Conservation (phyloP, 1,140 invertebrate genomes). For the Brachionus angularis region DNA sequence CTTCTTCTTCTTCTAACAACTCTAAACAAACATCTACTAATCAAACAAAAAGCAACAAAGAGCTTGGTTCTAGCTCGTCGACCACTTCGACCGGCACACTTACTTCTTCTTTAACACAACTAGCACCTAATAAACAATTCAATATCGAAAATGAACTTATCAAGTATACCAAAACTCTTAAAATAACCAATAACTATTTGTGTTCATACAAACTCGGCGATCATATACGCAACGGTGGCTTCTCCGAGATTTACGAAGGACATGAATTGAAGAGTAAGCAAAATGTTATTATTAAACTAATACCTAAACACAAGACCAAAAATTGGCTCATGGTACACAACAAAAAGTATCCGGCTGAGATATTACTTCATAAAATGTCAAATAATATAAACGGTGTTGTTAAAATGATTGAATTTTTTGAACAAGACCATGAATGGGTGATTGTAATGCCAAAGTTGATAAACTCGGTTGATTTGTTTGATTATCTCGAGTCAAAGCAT, state of each 20-base stretch:
- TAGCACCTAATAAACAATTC: neutral
- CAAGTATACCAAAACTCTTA: constrained; percentile 28
- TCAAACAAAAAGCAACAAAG: neutral
- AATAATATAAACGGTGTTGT: constrained; percentile 24
- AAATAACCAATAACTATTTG: constrained; percentile 2
- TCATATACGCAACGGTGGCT: constrained; percentile 35
- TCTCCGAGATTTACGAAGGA: constrained; percentile 43
- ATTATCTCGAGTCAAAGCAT: constrained; percentile 30
- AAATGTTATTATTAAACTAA: constrained; percentile 27
- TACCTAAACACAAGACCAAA: constrained; percentile 43
- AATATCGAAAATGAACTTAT: constrained; percentile 41
- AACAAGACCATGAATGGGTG: constrained; percentile 25
- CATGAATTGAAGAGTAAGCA: neutral
- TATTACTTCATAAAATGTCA: constrained; percentile 38
- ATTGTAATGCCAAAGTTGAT: constrained; percentile 33
- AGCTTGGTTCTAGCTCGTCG: neutral
- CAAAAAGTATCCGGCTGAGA: constrained; percentile 43
- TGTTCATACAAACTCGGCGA: constrained; percentile 23
- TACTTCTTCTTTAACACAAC: neutral
- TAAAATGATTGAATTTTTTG: constrained; percentile 41
- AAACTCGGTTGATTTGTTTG: constrained; percentile 42
- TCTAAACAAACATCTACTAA: constrained; percentile 5
- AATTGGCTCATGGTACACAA: constrained; percentile 44
- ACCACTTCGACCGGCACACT: neutral
- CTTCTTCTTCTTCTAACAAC: constrained; percentile 13